Percentiles rank a stretch among this genome's conserved stretches.
These are phyloP conservation scores for Romanogobio albipinnatus DNA, from an alignment of 2,113 vertebrate species.

Conservation along the genomic window DNA sequence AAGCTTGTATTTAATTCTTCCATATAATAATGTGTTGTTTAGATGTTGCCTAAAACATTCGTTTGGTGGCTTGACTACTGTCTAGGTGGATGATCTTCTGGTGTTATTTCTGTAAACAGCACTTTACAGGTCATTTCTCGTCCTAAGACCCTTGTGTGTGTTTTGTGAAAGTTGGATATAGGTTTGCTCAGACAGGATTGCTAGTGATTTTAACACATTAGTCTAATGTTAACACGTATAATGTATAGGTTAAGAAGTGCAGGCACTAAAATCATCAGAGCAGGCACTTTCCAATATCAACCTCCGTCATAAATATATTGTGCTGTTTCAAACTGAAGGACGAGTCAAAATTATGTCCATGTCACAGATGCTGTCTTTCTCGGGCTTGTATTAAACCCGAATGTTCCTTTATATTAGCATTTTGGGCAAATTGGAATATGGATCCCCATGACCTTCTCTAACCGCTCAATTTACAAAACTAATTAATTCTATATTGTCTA, in stretches of 20 bases:
- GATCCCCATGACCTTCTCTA: background rate
- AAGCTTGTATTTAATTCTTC: background rate
- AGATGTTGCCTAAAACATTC: background rate
- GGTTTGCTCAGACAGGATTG: background rate
- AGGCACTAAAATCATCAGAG: background rate
- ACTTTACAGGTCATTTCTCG: background rate
- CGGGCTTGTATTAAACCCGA: background rate
- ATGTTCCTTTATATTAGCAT: background rate
- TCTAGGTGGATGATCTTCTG: background rate
- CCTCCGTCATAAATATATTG: background rate
- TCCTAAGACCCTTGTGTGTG: background rate
- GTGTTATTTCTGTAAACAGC: background rate
- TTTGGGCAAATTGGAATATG: background rate
- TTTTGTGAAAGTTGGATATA: background rate
- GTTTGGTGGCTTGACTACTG: background rate
- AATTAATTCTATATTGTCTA: conserved; percentile 5
- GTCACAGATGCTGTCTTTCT: background rate
- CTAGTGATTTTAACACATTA: background rate
- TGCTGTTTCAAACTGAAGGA: background rate
- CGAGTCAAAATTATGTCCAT: background rate
- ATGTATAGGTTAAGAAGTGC: background rate
- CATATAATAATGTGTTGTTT: background rate
- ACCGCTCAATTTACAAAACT: conserved; percentile 44
- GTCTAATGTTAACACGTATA: background rate
- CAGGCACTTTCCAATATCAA: background rate